phyloP scores from a whole-genome alignment of 2,797 vertebrate genomes.

The Microhierax caerulescens region DNA sequence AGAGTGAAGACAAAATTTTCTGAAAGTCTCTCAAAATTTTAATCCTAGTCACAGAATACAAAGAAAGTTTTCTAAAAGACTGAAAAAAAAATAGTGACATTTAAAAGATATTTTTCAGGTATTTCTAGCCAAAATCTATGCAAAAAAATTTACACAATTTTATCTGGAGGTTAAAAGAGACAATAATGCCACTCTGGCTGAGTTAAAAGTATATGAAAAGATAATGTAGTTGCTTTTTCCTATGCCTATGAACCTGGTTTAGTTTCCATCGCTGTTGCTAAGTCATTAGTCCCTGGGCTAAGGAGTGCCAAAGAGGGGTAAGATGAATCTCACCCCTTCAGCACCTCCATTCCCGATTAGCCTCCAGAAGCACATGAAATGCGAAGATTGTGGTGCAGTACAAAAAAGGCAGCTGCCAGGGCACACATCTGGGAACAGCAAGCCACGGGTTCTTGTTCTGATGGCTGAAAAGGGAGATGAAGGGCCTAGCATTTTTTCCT shows the following conservation, averaged over 20 bases:
- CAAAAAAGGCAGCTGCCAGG: neutral
- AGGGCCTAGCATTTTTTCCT: neutral
- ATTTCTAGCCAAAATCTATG: neutral
- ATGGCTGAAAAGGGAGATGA: neutral
- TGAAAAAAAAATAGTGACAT: neutral
- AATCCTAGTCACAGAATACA: neutral
- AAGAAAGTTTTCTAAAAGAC: neutral
- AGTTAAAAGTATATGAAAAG: slow-evolving; percentile 21
- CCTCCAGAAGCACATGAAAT: neutral
- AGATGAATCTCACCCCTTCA: neutral
- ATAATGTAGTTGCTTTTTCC: neutral
- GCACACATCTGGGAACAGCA: neutral
- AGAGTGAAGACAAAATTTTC: neutral
- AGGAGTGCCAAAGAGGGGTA: neutral
- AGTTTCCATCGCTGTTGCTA: neutral
- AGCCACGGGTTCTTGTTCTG: neutral
- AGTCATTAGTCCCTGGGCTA: neutral
- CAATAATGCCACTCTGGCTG: neutral
- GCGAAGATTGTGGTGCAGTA: neutral
- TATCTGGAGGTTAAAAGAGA: neutral
- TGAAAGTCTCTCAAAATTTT: neutral
- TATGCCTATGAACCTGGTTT: neutral
- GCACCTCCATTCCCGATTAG: neutral
- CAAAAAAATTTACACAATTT: neutral
- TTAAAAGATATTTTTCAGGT: neutral